A percentile compares a stretch with the other conserved stretches of the same genome.
Evolutionary conservation across 2,888 invertebrate species (phyloP).

Genomic region (Ennomos erosarius): DNA sequence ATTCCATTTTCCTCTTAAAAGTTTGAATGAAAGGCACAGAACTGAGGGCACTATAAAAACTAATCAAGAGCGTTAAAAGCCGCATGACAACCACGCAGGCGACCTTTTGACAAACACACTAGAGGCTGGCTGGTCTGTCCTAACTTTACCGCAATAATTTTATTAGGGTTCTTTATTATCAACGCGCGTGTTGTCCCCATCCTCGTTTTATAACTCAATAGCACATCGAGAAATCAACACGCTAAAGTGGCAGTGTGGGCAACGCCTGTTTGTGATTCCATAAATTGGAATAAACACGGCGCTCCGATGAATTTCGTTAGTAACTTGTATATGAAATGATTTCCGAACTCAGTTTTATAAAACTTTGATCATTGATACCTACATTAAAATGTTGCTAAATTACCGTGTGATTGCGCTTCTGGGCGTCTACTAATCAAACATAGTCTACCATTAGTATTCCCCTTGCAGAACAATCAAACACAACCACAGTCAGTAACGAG

Average conservation of each 20-base stretch:
- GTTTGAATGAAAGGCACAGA: slow-evolving; percentile 42
- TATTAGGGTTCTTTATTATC: slow-evolving; percentile 61
- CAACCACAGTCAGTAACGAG: slow-evolving; percentile 52
- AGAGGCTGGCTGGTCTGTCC: slow-evolving; percentile 43
- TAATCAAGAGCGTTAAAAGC: slow-evolving; percentile 68
- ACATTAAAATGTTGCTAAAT: slow-evolving; percentile 28
- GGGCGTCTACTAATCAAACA: slow-evolving; percentile 43
- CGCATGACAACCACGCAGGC: slow-evolving; percentile 60
- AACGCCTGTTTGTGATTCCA: too few relatives aligned
- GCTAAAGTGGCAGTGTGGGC: background rate
- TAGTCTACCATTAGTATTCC: slow-evolving; percentile 56
- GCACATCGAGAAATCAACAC: background rate
- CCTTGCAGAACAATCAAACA: slow-evolving; percentile 58
- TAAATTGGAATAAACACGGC: too few relatives aligned
- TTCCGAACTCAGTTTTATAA: too few relatives aligned
- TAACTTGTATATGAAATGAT: too few relatives aligned
- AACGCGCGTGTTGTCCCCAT: slow-evolving; percentile 54
- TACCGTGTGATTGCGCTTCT: slow-evolving; percentile 24
- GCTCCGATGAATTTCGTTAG: too few relatives aligned
- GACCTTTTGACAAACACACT: slow-evolving; percentile 69
- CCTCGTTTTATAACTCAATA: slow-evolving; percentile 56
- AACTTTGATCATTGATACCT: slow-evolving; percentile 12
- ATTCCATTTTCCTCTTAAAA: slow-evolving; percentile 38
- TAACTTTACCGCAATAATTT: slow-evolving; percentile 60
- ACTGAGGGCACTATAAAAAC: slow-evolving; percentile 66